A percentile compares a stretch with the other conserved stretches of the same genome.
Conservation (phyloP, 2,888 invertebrate species). For the Yponomeuta sedellus region DNA sequence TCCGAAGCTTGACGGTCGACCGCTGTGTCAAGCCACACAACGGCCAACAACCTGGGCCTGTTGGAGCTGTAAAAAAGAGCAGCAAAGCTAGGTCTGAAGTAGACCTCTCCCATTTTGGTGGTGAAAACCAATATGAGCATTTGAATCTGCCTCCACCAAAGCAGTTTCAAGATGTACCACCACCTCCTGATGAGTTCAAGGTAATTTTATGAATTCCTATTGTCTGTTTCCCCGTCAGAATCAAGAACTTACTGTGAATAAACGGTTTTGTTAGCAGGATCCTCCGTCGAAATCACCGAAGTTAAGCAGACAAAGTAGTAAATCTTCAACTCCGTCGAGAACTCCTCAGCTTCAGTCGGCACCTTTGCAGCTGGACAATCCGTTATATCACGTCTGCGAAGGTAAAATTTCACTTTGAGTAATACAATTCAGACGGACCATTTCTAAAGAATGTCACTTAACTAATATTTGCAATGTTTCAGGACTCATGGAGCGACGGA, state of each 20-base stretch:
- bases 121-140: slow-evolving; percentile 81
- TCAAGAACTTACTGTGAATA: slow-evolving; percentile 13
- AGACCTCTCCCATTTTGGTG: slow-evolving; percentile 71
- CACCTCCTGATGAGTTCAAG: slow-evolving; percentile 84
- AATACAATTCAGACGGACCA: slow-evolving; percentile 34
- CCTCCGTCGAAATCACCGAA: slow-evolving; percentile 65
- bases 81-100: slow-evolving; percentile 78
- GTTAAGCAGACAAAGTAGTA: slow-evolving; percentile 63
- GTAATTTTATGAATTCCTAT: slow-evolving; percentile 31
- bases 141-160: slow-evolving; percentile 86
- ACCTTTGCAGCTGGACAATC: slow-evolving; percentile 79
- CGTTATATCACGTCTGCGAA: slow-evolving; percentile 88
- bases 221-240: not conserved
- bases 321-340: slow-evolving; percentile 65
- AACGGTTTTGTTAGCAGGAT: slow-evolving; percentile 43
- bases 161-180: slow-evolving; percentile 88
- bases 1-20: slow-evolving; percentile 59
- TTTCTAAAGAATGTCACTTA: not conserved
- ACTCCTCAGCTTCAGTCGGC: slow-evolving; percentile 49
- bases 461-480: slow-evolving; percentile 17
- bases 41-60: slow-evolving; percentile 40
- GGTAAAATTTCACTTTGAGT: slow-evolving; percentile 44
- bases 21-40: slow-evolving; percentile 47
- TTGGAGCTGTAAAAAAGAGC: slow-evolving; percentile 46
- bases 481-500: slow-evolving; percentile 70